Percentiles rank a stretch among this genome's conserved stretches.
Evolutionary conservation across 92 coral and sea anemone genomes (phyloP).

Genomic region (Heliopora coerulea): DNA sequence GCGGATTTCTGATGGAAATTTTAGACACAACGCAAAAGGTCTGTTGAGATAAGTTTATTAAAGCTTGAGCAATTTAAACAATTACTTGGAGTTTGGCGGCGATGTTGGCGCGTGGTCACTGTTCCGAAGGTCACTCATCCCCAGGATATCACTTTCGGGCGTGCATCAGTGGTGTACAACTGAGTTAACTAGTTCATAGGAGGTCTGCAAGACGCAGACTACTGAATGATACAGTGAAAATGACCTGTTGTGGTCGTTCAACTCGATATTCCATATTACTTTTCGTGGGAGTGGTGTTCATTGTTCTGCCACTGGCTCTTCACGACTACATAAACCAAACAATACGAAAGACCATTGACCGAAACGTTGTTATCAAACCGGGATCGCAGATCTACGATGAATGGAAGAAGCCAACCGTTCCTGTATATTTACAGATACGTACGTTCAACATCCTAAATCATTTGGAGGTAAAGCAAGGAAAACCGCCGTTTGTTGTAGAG

Average conservation of each 20-base stretch:
- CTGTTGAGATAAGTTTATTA: too few species aligned
- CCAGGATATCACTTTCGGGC: too few species aligned
- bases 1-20: too few species aligned
- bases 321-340: conserved; percentile 63
- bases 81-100: too few species aligned
- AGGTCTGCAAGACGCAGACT: too few species aligned
- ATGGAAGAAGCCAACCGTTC: conserved; percentile 70
- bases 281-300: conserved; percentile 63
- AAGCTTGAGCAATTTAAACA: too few species aligned
- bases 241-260: conserved; percentile 29
- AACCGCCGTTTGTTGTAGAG: conserved; percentile 57
- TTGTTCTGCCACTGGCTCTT: conserved; percentile 53
- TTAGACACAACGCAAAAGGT: too few species aligned
- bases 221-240: too few species aligned
- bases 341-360: conserved; percentile 66
- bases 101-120: too few species aligned
- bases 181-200: too few species aligned
- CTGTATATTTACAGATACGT: conserved; percentile 76
- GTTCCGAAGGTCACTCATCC: too few species aligned
- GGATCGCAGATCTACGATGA: conserved; percentile 60
- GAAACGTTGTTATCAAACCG: conserved; percentile 66
- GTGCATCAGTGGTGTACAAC: too few species aligned
- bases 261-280: conserved; percentile 51
- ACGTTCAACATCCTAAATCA: conserved; percentile 62
- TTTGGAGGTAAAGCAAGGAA: conserved; percentile 56